phyloP scores from a whole-genome alignment of 2,888 invertebrate genomes.

The Drosophila fulvimacula region DNA sequence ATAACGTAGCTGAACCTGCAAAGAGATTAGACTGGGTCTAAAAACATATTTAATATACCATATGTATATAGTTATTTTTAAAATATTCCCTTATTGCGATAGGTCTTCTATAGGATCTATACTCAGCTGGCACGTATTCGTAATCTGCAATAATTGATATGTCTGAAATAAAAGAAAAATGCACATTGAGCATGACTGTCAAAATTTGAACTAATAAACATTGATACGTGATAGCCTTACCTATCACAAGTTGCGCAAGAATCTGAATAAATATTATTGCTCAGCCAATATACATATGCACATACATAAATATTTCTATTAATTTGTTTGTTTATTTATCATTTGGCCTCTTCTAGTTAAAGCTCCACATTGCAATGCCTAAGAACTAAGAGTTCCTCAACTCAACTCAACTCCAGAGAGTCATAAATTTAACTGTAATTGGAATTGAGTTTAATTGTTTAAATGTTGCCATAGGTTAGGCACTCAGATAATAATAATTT shows the following conservation, averaged over 20 bases:
- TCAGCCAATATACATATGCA: no score
- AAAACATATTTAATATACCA: no score
- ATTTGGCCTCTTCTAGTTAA: background rate
- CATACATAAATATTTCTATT: background rate
- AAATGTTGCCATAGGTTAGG: slow-evolving; percentile 25
- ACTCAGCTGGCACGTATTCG: background rate
- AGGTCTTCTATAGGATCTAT: no score
- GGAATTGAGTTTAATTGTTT: background rate
- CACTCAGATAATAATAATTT: background rate
- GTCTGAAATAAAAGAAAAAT: background rate
- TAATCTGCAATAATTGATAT: background rate
- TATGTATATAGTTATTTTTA: no score
- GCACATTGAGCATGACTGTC: background rate
- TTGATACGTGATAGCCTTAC: background rate
- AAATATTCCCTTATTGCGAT: background rate
- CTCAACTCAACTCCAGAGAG: no score
- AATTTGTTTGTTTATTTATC: background rate
- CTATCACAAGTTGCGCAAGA: background rate
- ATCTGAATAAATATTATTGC: background rate
- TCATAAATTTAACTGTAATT: background rate
- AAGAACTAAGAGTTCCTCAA: background rate
- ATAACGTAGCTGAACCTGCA: background rate
- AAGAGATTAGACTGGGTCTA: background rate
- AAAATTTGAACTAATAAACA: no score
- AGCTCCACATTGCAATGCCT: background rate